Evolutionary conservation across 2,888 invertebrate species (phyloP).

Genomic region (Tetranychus truncatus): DNA sequence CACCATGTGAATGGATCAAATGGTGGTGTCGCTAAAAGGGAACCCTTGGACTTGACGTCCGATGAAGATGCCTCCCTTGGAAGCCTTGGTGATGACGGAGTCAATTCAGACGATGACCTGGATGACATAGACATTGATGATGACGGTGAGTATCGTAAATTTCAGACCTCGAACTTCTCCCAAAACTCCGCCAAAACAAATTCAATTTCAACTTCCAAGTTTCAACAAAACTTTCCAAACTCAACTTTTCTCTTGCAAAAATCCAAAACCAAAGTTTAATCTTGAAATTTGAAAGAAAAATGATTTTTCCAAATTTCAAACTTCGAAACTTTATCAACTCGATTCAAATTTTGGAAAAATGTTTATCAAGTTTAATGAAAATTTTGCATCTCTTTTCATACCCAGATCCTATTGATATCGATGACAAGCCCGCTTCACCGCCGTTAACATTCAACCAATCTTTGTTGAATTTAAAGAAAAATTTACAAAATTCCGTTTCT

Average conservation of each 20-base stretch:
- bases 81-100: not conserved
- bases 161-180: not conserved
- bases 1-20: not conserved
- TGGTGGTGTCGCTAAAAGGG: not conserved
- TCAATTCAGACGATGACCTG: not conserved
- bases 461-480: not conserved
- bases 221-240: too few species aligned
- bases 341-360: too few species aligned
- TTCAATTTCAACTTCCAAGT: too few species aligned
- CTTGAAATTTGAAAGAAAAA: too few species aligned
- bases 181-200: too few species aligned
- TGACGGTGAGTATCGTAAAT: not conserved
- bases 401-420: not conserved
- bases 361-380: not conserved
- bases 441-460: not conserved
- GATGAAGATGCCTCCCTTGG: slow-evolving; percentile 5
- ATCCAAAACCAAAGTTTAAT: too few species aligned
- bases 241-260: too few species aligned
- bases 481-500: not conserved
- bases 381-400: too few species aligned
- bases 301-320: too few species aligned
- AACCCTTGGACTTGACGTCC: not conserved
- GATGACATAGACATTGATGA: not conserved
- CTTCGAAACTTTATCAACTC: too few species aligned
- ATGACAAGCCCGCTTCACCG: not conserved